phyloP scores from a whole-genome alignment of 2,797 vertebrate genomes.

The Natrix natrix region DNA sequence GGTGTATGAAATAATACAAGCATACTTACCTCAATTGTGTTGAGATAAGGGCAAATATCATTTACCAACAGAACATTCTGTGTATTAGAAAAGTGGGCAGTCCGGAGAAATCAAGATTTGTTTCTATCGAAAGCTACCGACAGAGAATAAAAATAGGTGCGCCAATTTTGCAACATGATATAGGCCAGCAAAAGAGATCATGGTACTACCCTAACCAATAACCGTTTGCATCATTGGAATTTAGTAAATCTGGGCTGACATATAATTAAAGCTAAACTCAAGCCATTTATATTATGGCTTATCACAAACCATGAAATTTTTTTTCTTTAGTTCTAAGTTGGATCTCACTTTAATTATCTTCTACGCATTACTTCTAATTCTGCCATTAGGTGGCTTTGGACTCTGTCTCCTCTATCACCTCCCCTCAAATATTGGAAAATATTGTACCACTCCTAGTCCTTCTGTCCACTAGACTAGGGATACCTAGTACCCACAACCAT shows the following conservation, averaged over 20 bases:
- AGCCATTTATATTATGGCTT: not conserved
- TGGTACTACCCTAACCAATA: not conserved
- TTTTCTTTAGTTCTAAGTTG: not conserved
- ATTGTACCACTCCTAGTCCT: not conserved
- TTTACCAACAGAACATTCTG: not conserved
- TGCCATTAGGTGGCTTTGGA: not conserved
- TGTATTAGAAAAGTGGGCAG: not conserved
- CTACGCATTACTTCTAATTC: not conserved
- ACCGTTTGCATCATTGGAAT: not conserved
- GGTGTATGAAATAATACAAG: not conserved
- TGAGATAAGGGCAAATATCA: not conserved
- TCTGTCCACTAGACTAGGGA: too few relatives aligned
- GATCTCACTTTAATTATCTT: not conserved
- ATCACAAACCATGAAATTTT: not conserved
- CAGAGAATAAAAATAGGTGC: not conserved
- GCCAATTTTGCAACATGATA: not conserved
- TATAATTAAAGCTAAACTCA: not conserved
- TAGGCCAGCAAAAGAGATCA: not conserved
- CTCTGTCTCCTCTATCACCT: not conserved
- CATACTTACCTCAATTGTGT: not conserved
- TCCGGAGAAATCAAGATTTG: not conserved
- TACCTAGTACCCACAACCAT: not conserved
- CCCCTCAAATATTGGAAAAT: not conserved
- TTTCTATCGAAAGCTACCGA: not conserved
- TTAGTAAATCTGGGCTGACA: not conserved